Conservation (phyloP, 2,113 vertebrate species). For the Psephotus haematonotus region DNA sequence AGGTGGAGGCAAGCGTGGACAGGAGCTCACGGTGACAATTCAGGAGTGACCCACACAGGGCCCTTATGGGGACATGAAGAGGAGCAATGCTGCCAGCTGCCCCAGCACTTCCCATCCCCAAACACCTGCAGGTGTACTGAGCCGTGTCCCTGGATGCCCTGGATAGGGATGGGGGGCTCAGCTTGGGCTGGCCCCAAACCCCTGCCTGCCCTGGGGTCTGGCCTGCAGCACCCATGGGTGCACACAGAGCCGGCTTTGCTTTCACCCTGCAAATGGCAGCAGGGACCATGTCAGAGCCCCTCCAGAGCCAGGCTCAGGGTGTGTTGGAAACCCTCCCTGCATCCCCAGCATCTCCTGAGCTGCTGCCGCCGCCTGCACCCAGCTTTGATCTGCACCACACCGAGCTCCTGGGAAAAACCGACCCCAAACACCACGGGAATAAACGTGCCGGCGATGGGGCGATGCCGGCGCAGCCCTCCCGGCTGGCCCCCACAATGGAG, state of each 20-base stretch:
- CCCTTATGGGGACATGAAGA: rapidly evolving
- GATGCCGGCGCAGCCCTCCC: background rate
- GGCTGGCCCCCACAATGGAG: conserved; percentile 45
- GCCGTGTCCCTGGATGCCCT: background rate
- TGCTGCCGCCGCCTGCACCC: background rate
- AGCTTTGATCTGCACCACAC: background rate
- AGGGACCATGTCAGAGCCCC: background rate
- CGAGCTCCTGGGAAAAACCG: background rate
- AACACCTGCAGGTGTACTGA: background rate
- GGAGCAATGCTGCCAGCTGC: background rate
- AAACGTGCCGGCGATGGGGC: background rate
- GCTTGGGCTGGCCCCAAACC: background rate
- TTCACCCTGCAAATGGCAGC: background rate
- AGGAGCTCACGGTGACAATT: background rate
- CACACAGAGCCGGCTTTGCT: background rate
- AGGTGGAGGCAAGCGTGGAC: background rate
- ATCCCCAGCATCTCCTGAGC: background rate
- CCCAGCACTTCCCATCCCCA: background rate
- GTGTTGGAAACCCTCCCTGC: background rate
- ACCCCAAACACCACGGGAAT: conserved; percentile 19
- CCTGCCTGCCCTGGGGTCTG: background rate
- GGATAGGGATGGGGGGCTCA: background rate
- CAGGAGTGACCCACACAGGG: background rate
- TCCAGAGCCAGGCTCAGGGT: rapidly evolving
- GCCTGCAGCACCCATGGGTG: background rate